Base-by-base conservation (phyloP, 2,113 vertebrate species). In the Colinus virginianus region DNA sequence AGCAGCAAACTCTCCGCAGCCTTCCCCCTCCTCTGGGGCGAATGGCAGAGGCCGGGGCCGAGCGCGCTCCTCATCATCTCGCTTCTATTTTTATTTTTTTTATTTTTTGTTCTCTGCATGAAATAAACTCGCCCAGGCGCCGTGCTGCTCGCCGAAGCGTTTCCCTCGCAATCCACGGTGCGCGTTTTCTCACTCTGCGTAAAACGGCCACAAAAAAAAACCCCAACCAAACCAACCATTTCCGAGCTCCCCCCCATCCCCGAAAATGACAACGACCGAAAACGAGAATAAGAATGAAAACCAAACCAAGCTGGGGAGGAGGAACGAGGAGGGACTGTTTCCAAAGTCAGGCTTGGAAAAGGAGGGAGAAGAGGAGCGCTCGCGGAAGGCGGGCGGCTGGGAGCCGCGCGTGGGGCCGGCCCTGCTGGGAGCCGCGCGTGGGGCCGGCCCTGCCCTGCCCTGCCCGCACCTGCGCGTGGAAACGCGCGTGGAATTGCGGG, bases 401-500 rank as follows among this genome's bases (percentile, higher is more conserved):
- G 61, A 32, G 70, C 45, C 30, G 36, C 10, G 66, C 11, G 67
- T n/a, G 68, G 53, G 34, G 40, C 79, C 61, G 88, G 30, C 56
- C 30, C 13, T 5, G 58, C 38, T 36, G 36, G 36, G 36, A 36
- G 36, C 36, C 36, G 36, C 7, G 36, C 36, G 36, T 36, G 36
- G 36, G 36, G 36, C n/a, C n/a, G n/a, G 36, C 36, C 36, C 36
- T 36, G 36, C 63, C 79, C 61, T 80, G 30, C 56, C 30, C 13
- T 5, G 58, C 38, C 38, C 2, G 94, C 95, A 96, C 94, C 95
- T 96, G 95, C 64, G n/a, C 8, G 70, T 82, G 40, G 40, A 40
- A 40, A 40, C 12, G 40, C 40, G 40, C 40, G 40, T 40, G 40
- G 40, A 40, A 11, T 13, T 22, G 13, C 76, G 69, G 64, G 36